Conservation (phyloP, 1,140 invertebrate genomes). For the Aphelenchoides besseyi region DNA sequence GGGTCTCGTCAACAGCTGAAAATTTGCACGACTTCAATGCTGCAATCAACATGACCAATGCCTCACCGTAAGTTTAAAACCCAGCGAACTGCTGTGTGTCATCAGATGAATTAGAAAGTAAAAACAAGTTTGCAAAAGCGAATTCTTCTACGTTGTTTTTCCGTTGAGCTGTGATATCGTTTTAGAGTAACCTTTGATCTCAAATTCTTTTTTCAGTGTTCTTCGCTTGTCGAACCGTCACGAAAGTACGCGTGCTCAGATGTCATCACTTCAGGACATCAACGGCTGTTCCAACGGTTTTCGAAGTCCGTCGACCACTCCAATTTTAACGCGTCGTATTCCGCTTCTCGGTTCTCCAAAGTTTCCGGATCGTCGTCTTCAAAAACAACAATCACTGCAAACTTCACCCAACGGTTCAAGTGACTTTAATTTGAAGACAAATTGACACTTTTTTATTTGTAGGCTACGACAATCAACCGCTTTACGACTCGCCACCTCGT, state of each 20-base stretch:
- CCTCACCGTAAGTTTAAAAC: slow-evolving; percentile 8
- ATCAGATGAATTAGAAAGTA: neutral
- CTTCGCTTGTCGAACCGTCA: slow-evolving; percentile 16
- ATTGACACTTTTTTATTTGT: slow-evolving; percentile 1
- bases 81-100: too few species aligned
- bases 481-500: slow-evolving; percentile 32
- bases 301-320: slow-evolving; percentile 30
- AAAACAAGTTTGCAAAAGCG: neutral
- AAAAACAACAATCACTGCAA: slow-evolving; percentile 30
- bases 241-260: neutral
- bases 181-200: too few species aligned
- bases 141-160: too few species aligned
- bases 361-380: slow-evolving; percentile 16
- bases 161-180: too few species aligned
- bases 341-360: slow-evolving; percentile 32
- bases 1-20: neutral
- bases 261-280: slow-evolving; percentile 28
- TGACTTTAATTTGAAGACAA: slow-evolving; percentile 12
- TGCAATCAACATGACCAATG: neutral
- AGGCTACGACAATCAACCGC: slow-evolving; percentile 36
- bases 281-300: slow-evolving; percentile 29
- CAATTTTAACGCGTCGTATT: slow-evolving; percentile 25
- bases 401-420: slow-evolving; percentile 27
- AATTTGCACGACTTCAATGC: slow-evolving; percentile 8
- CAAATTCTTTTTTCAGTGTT: slow-evolving; percentile 4